Percentiles rank a stretch among this genome's conserved stretches.
Evolutionary conservation across 2,797 vertebrate genomes (phyloP).

Genomic region (Pteronotus mesoamericanus): DNA sequence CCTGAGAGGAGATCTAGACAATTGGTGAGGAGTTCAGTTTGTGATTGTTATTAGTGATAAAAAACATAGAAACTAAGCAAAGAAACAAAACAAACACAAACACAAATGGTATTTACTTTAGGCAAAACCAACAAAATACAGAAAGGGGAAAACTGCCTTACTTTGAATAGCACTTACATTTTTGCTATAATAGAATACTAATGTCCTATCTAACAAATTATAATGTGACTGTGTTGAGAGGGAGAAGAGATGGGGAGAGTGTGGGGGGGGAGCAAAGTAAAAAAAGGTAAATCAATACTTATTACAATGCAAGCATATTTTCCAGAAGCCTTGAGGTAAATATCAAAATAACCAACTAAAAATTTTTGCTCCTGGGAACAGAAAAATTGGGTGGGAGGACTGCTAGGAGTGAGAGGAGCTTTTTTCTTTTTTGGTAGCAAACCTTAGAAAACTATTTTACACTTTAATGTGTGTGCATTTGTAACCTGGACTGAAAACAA

Average conservation of each 20-base stretch:
- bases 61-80: background rate
- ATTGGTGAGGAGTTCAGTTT: background rate
- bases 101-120: background rate
- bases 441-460: background rate
- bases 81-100: background rate
- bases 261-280: background rate
- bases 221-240: background rate
- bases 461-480: background rate
- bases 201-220: background rate
- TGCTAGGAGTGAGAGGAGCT: background rate
- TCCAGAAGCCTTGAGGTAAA: background rate
- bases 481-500: background rate
- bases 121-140: background rate
- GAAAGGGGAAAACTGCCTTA: background rate
- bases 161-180: background rate
- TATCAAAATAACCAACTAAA: constrained; percentile 10
- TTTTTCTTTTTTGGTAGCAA: background rate
- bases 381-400: background rate
- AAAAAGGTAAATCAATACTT: background rate
- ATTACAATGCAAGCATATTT: background rate
- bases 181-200: background rate
- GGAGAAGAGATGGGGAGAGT: background rate
- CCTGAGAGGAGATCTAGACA: background rate
- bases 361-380: background rate
- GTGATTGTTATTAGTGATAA: background rate